Conservation (phyloP, 2,113 vertebrate genomes). For the Motacilla tschutschensis region DNA sequence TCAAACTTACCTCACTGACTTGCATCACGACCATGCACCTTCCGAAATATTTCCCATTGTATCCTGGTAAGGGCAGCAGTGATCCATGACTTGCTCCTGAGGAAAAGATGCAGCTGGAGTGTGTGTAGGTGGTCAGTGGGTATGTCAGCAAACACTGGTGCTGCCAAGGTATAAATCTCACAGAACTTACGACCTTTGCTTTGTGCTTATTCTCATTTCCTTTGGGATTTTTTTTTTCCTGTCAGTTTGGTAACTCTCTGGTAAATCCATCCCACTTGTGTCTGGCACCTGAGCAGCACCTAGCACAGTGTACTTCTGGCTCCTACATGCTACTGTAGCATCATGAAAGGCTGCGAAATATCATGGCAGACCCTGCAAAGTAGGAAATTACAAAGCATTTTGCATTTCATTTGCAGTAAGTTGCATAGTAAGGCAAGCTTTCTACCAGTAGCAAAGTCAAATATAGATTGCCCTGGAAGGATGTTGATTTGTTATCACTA, state of each 20-base stretch:
- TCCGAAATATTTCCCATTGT: not conserved
- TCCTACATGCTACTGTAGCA: not conserved
- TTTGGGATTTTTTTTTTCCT: not conserved
- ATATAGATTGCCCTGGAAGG: not conserved
- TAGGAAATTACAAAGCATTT: not conserved
- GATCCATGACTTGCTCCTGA: not conserved
- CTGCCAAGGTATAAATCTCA: not conserved
- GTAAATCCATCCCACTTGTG: not conserved
- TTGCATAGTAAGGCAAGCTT: not conserved
- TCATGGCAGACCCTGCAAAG: not conserved
- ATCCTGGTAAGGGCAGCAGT: not conserved
- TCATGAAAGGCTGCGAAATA: not conserved
- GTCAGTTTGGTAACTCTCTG: not conserved
- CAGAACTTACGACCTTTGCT: not conserved
- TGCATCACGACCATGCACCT: rapidly evolving
- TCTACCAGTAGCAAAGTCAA: not conserved
- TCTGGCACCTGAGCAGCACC: not conserved
- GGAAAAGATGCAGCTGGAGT: not conserved
- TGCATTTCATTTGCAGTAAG: not conserved
- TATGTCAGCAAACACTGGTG: not conserved
- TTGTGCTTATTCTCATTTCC: not conserved
- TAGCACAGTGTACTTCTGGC: not conserved
- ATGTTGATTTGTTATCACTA: not conserved
- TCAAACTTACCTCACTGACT: not conserved
- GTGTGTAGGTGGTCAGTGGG: not conserved